Conservation (phyloP, 1,140 invertebrate genomes). For the Ephestia elutella region DNA sequence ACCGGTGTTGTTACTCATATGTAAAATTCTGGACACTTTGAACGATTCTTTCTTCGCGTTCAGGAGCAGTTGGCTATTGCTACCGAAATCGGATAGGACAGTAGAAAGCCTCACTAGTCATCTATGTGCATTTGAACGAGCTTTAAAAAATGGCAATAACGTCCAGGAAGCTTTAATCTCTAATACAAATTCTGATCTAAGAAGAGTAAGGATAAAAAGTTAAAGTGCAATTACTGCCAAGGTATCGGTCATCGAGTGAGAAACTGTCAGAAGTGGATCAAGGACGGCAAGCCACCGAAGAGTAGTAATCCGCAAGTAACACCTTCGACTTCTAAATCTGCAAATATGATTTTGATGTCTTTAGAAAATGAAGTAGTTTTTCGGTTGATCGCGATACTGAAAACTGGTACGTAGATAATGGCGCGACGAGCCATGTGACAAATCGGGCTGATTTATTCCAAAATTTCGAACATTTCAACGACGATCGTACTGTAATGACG, state of each 20-base stretch:
- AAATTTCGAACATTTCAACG: not conserved
- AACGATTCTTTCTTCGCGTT: slow-evolving; percentile 18
- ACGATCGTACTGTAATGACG: not conserved
- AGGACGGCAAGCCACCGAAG: slow-evolving; percentile 12
- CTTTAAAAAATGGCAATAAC: not conserved
- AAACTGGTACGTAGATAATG: slow-evolving; percentile 8
- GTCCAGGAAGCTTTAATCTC: not conserved
- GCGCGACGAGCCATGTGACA: slow-evolving; percentile 6
- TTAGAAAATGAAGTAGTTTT: not conserved
- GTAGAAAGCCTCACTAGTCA: slow-evolving; percentile 20
- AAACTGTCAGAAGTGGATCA: slow-evolving; percentile 19
- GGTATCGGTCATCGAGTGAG: slow-evolving; percentile 17
- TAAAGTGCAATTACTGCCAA: slow-evolving; percentile 15
- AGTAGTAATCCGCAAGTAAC: no score
- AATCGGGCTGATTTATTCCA: not conserved
- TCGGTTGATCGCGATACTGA: no score
- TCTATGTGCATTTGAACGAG: slow-evolving; percentile 18
- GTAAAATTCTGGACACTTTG: slow-evolving; percentile 22
- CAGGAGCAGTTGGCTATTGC: slow-evolving; percentile 22
- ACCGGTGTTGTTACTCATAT: slow-evolving; percentile 22
- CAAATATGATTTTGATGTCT: not conserved
- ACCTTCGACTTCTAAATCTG: slow-evolving; percentile 10
- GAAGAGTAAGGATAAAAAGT: slow-evolving; percentile 11
- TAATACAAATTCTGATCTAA: not conserved
- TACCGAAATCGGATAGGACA: slow-evolving; percentile 15